Evolutionary conservation across 2,888 invertebrate species (phyloP).

Genomic region (Tenthredo mesomela): DNA sequence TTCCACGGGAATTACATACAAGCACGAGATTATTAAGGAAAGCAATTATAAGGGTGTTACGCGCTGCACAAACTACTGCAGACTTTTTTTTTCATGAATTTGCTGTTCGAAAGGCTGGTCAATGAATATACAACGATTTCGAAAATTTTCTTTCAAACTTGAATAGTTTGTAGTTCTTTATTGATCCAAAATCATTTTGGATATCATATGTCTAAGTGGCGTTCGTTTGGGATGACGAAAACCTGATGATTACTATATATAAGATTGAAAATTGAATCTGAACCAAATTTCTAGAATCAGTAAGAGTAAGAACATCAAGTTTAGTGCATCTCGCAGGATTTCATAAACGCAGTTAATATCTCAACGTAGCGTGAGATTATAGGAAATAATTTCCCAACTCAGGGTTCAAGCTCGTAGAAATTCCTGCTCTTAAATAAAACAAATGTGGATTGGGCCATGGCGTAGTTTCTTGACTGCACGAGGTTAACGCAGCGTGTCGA

Average conservation of each 20-base stretch:
- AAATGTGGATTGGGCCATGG: constrained; percentile 35
- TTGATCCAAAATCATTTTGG: too few relatives aligned
- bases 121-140: too few relatives aligned
- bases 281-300: too few relatives aligned
- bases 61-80: background rate
- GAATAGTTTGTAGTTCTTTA: too few relatives aligned
- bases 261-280: too few relatives aligned
- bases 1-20: background rate
- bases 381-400: background rate
- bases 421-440: constrained; percentile 54
- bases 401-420: constrained; percentile 2
- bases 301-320: background rate
- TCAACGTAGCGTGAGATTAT: constrained; percentile 1
- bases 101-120: too few relatives aligned
- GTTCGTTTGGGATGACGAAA: too few relatives aligned
- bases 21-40: background rate
- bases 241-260: too few relatives aligned
- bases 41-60: background rate
- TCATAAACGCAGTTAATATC: background rate
- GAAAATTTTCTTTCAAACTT: too few relatives aligned
- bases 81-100: too few relatives aligned
- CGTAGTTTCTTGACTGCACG: constrained; percentile 51
- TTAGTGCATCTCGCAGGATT: background rate
- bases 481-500: constrained; percentile 60
- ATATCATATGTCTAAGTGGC: too few relatives aligned